These are phyloP conservation scores for Hyposoter dolosus DNA, from an alignment of 2,888 invertebrate species.

Conservation along the genomic window DNA sequence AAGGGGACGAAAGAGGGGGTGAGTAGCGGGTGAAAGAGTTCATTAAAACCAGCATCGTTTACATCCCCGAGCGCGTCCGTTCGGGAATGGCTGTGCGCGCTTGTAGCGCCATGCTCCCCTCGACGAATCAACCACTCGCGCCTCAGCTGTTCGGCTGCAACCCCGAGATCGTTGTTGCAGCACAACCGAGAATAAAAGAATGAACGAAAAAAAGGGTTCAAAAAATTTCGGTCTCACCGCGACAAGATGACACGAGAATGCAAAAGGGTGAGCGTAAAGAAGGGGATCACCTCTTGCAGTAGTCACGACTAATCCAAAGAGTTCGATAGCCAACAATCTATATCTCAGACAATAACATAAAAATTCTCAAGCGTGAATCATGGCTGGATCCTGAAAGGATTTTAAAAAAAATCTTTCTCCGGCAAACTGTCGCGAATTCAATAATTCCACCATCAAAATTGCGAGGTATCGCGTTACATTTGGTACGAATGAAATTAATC, in stretches of 20 bases:
- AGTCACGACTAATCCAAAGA: conserved; percentile 53
- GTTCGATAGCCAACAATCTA: conserved; percentile 50
- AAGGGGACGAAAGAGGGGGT: conserved; percentile 80
- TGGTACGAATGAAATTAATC: neutral
- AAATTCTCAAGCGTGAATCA: neutral
- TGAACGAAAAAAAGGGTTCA: conserved; percentile 35
- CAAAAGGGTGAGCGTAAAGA: conserved; percentile 23
- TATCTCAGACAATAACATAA: neutral
- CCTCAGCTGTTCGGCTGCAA: conserved; percentile 59
- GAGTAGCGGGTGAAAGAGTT: conserved; percentile 82
- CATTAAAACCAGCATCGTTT: conserved; percentile 82
- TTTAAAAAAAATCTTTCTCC: neutral
- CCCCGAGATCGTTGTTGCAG: conserved; percentile 57
- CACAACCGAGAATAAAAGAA: conserved; percentile 37
- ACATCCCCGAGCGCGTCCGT: conserved; percentile 72
- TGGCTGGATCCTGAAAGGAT: neutral
- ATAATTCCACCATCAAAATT: neutral
- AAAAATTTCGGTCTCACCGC: conserved; percentile 63
- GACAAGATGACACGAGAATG: conserved; percentile 42
- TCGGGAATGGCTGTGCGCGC: conserved; percentile 38
- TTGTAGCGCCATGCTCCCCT: conserved; percentile 64
- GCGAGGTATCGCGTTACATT: neutral
- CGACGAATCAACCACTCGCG: conserved; percentile 67
- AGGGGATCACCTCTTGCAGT: conserved; percentile 17
- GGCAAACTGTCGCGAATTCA: neutral